Conservation (phyloP, 2,113 vertebrate species). For the Sciurus niger region DNA sequence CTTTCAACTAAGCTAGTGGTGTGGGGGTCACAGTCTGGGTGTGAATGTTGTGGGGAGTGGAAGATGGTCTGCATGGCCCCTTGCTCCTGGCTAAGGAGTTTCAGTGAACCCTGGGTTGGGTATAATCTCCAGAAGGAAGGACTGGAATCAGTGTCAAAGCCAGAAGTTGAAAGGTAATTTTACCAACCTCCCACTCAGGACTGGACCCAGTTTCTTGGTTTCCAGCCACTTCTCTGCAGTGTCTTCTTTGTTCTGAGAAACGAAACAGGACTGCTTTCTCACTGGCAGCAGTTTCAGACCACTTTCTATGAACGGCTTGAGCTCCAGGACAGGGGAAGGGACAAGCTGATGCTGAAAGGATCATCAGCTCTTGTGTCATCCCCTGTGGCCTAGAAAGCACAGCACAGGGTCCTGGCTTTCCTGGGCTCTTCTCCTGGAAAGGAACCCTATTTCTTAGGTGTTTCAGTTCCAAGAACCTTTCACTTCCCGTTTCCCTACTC, state of each 20-base stretch:
- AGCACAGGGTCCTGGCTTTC: not conserved
- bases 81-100: not conserved
- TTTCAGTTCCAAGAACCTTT: not conserved
- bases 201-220: not conserved
- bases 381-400: not conserved
- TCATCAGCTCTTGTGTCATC: not conserved
- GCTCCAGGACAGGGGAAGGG: not conserved
- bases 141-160: not conserved
- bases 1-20: not conserved
- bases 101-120: not conserved
- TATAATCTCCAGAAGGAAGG: slow-evolving; percentile 5
- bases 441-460: not conserved
- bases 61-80: not conserved
- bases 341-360: not conserved
- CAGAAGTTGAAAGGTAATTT: slow-evolving; percentile 4
- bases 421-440: not conserved
- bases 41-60: not conserved
- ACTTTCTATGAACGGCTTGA: not conserved
- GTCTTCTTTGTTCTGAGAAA: not conserved
- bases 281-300: not conserved
- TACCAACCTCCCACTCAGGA: not conserved
- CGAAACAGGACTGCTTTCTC: not conserved
- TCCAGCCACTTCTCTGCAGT: not conserved
- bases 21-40: no score
- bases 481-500: slow-evolving; percentile 56